phyloP scores from a whole-genome alignment of 2,113 vertebrate genomes.

The Vulpes ferrilata region DNA sequence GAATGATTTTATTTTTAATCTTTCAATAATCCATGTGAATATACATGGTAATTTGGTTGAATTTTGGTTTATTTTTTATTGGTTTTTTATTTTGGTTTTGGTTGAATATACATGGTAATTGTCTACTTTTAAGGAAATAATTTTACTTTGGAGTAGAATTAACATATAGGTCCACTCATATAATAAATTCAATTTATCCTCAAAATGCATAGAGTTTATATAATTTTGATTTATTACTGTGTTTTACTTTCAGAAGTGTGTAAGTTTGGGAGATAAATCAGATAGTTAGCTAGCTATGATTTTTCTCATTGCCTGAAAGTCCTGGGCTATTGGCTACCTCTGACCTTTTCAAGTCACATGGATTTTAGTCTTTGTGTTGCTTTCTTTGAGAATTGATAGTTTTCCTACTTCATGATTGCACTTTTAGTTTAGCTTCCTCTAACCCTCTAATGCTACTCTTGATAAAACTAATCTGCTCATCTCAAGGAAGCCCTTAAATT shows the following conservation, averaged over 20 bases:
- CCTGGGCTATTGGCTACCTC: neutral
- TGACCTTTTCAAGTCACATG: neutral
- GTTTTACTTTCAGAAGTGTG: neutral
- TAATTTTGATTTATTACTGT: neutral
- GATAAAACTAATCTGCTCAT: neutral
- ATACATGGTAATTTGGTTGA: neutral
- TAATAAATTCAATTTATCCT: neutral
- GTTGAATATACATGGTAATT: neutral
- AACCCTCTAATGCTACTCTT: neutral
- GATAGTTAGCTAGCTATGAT: neutral
- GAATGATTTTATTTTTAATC: neutral
- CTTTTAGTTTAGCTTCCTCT: neutral
- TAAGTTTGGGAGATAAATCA: neutral
- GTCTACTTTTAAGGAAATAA: neutral
- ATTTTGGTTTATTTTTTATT: too few relatives aligned
- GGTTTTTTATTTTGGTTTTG: neutral
- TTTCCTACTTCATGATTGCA: neutral
- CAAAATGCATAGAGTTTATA: neutral
- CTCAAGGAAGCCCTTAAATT: neutral
- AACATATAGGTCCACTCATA: neutral
- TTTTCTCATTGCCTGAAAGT: neutral
- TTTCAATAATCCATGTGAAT: neutral
- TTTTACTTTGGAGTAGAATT: neutral
- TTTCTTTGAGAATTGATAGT: neutral
- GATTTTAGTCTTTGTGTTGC: neutral